Percentiles rank a stretch among this genome's conserved stretches.
These are phyloP conservation scores for Pantherophis alleghaniensis DNA, from an alignment of 2,797 vertebrate genomes.

Conservation along the genomic window DNA sequence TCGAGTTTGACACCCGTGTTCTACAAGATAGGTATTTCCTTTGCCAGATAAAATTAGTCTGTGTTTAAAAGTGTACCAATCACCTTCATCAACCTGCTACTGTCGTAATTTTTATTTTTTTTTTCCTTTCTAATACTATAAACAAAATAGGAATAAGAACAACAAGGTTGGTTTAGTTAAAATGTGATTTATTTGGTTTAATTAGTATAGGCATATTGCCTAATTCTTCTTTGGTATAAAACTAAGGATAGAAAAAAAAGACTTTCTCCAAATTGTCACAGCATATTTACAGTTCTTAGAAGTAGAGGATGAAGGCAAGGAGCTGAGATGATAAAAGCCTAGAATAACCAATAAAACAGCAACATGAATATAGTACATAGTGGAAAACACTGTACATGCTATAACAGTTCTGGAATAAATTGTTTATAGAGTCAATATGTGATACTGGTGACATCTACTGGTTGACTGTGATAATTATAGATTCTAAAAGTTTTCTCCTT, in stretches of 20 bases:
- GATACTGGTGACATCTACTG: conserved; percentile 37
- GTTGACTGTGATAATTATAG: accelerated
- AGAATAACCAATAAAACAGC: not conserved
- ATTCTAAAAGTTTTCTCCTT: not conserved
- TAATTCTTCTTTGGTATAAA: not conserved
- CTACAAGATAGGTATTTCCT: not conserved
- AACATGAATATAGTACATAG: not conserved
- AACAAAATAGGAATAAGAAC: not conserved
- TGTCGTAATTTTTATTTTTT: not conserved
- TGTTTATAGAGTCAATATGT: not conserved
- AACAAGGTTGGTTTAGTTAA: not conserved
- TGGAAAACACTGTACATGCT: not conserved
- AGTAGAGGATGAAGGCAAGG: not conserved
- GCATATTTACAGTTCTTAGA: not conserved
- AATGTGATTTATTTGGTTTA: not conserved
- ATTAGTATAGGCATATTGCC: not conserved
- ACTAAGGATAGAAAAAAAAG: not conserved
- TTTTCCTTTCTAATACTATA: not conserved
- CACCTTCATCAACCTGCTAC: not conserved
- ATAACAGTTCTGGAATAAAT: not conserved
- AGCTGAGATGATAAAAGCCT: not conserved
- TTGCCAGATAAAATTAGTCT: not conserved
- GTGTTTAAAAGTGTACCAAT: not conserved
- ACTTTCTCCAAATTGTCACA: not conserved
- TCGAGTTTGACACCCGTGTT: too few relatives aligned